Evolutionary conservation across 2,888 invertebrate genomes (phyloP).

Genomic region (Leptinotarsa rubiginosa): DNA sequence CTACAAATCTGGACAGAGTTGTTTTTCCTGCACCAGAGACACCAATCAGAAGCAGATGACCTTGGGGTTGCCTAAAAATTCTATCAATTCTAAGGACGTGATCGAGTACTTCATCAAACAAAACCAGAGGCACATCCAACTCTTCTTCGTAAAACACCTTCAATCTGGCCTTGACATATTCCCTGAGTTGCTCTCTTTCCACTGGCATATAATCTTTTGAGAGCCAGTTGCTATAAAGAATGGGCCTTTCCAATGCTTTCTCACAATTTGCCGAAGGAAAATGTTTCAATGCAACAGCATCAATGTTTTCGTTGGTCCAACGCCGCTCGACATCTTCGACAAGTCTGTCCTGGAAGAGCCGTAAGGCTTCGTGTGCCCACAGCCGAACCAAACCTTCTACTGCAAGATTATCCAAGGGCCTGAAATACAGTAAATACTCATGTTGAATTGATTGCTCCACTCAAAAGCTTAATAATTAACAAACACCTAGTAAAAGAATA

Average conservation of each 20-base stretch:
- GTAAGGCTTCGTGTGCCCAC: constrained; percentile 98
- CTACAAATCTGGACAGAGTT: constrained; percentile 97
- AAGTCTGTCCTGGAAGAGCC: constrained; percentile 95
- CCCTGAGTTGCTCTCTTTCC: constrained; percentile 91
- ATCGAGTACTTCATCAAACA: constrained; percentile 99
- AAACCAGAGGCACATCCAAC: constrained; percentile 95
- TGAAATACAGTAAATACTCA: constrained; percentile 44
- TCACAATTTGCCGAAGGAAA: constrained; percentile 81
- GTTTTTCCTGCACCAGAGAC: constrained; percentile 99
- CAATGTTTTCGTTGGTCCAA: constrained; percentile 99
- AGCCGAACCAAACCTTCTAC: constrained; percentile 97
- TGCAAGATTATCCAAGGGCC: constrained; percentile 90
- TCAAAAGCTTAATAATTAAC: not conserved
- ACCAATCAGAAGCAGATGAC: constrained; percentile 96
- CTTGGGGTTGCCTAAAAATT: constrained; percentile 97
- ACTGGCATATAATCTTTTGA: constrained; percentile 98
- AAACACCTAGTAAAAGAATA: not conserved
- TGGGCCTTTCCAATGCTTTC: constrained; percentile 90
- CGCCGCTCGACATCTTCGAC: constrained; percentile 94
- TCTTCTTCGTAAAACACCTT: constrained; percentile 99
- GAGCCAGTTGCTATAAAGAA: constrained; percentile 98
- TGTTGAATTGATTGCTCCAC: not conserved
- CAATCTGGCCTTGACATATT: constrained; percentile 96
- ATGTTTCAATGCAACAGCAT: constrained; percentile 90
- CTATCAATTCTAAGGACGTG: constrained; percentile 98